Base-by-base conservation (phyloP, 2,797 vertebrate genomes). In the Vireo griseus region DNA sequence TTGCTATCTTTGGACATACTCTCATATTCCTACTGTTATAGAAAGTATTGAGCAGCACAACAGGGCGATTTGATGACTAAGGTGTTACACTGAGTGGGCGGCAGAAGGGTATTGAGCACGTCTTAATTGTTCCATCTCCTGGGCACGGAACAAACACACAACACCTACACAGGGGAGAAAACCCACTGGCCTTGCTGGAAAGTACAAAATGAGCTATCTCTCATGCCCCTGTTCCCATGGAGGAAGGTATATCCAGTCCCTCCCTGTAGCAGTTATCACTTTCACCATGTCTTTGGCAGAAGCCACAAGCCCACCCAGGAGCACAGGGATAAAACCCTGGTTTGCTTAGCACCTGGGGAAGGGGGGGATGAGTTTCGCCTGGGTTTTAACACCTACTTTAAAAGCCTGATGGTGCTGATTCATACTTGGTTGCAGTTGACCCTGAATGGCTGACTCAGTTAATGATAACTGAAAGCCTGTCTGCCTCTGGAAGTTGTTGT, bases 1-100 rank as follows among this genome's bases (percentile, higher is more conserved):
- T 73, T 97, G 92, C 95, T 97, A 94, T 96, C 94, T 95, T 96
- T 96, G 95, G 96, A 94, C 87, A 84, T 96, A 94, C 71, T 96
- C 94, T 97, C 90, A 96, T 96, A 94, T 96, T 94, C 95, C 66
- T 86, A 39, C 89, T 94, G 62, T 91, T 94, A 91, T 35, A 86
- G 82, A 92, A 94, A 81, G 87, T 91, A 94, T 94, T 86, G 91
- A 94, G 80, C 79, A 94, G 85, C 67, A 81, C 89, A 81, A 11
- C 44, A 42, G 83, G 55, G 50, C 2, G 0, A 82, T 94, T 91
- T 88, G 95, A 94, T 96, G 95, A 95, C 85, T 94, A 81, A 95
- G 92, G 87, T 78, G 89, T 95, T 96, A 90, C 39, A 44, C 20
- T 31, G 82, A 6, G 6, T 20, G 17, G 24, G 13, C 1, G 6